Evolutionary conservation across 2,113 vertebrate genomes (phyloP).

Genomic region (Misgurnus mizolepis): DNA sequence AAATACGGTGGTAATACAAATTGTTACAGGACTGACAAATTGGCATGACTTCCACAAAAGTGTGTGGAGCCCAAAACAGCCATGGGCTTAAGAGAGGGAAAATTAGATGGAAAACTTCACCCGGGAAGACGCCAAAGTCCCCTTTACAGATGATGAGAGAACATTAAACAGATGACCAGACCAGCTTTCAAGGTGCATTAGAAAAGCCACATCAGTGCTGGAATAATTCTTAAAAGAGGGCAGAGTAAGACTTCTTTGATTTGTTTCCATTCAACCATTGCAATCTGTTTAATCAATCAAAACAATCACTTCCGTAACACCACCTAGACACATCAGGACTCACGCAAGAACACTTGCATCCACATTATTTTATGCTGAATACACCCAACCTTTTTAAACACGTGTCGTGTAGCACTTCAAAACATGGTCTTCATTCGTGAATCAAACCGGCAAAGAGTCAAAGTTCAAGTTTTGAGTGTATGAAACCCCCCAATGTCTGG

Average conservation of each 20-base stretch:
- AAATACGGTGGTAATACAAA: constrained; percentile 82
- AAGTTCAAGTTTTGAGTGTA: constrained; percentile 6
- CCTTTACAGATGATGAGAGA: background rate
- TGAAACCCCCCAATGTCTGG: constrained; percentile 26
- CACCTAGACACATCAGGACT: background rate
- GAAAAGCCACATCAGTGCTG: constrained; percentile 46
- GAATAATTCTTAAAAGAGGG: constrained; percentile 12
- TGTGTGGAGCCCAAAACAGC: constrained; percentile 28
- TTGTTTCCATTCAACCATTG: constrained; percentile 2
- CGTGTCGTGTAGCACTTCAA: background rate
- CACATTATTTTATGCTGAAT: background rate
- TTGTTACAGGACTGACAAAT: constrained; percentile 66
- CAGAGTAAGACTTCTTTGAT: constrained; percentile 12
- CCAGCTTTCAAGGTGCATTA: constrained; percentile 20
- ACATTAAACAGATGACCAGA: constrained; percentile 35
- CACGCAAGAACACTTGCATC: background rate
- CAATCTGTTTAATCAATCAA: background rate
- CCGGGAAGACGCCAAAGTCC: constrained; percentile 13
- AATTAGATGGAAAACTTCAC: background rate
- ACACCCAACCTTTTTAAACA: background rate
- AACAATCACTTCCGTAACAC: background rate
- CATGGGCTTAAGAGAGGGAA: constrained; percentile 5
- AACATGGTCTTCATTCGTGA: background rate
- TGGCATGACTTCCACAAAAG: constrained; percentile 70
- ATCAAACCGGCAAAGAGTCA: constrained; percentile 8